Evolutionary conservation across 2,888 invertebrate species (phyloP), one percentile per base, ranked within the genome.

Genomic region (Dicyrtomina minuta): DNA sequence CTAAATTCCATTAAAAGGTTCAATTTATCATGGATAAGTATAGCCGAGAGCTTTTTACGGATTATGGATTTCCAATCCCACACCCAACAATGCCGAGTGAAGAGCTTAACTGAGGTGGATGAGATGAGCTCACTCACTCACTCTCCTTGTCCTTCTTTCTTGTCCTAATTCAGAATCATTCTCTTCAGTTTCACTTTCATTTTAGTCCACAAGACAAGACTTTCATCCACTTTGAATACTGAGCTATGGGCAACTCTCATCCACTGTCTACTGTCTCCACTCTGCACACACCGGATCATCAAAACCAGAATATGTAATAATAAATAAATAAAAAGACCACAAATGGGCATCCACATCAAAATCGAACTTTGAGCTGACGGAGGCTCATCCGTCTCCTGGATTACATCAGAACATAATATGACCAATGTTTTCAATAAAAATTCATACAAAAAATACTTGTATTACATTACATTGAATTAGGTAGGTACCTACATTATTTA

Each of bases 21-120:
- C 44, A 66, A 66, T 66, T 66, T 66, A 66, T 58, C 66, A 66
- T 58, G 72, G 70, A 66, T 72, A 66, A 72, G 61, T 64, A 15
- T 62, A 62, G 67, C 72, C 70, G 39, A 61, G 59, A 65, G 72
- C 67, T 53, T 68, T 72, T 70, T 72, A 67, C 46, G 70, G 72
- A 70, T 70, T 72, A 72, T 69, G 66, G 69, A 69, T 64, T 66
- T 61, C 56, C 61, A 69, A 69, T 69, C 70, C 71, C 71, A 68
- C 68, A 71, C 39, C 13, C 5, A 26, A 56, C 66, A 66, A 66
- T 55, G 51, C 17, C 4, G 26, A 24, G 3, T 55, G 20, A 55
- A 55, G 55, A 26, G 55, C 55, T 55, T 55, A 55, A 55, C 55
- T 26, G 55, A 22, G 24, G 26, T 55, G 55, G 55, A 55, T 55